A percentile compares a stretch with the other conserved stretches of the same genome.
Evolutionary conservation across 2,113 vertebrate genomes (phyloP).

Genomic region (Nothocercus julius): DNA sequence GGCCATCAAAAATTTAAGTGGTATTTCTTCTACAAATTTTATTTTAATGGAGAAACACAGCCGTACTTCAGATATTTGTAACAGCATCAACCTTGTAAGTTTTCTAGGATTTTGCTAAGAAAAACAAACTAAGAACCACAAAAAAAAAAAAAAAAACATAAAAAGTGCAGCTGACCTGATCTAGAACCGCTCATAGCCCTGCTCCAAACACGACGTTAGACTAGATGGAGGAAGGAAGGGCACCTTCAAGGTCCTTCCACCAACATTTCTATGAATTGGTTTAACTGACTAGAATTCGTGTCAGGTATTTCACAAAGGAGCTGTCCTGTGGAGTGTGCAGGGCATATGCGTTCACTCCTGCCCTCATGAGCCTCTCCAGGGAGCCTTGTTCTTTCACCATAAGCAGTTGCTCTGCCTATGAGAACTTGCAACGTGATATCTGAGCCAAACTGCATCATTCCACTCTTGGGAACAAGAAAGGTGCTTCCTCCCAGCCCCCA

Average conservation of each 20-base stretch:
- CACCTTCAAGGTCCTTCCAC: background rate
- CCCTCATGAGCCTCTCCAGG: background rate
- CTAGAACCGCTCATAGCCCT: background rate
- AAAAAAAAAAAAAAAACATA: background rate
- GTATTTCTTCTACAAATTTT: background rate
- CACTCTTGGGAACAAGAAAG: background rate
- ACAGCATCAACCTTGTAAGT: background rate
- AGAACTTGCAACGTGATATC: background rate
- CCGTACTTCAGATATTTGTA: background rate
- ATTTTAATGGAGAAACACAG: background rate
- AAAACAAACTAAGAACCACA: background rate
- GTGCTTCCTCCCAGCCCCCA: background rate
- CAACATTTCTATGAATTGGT: accelerated
- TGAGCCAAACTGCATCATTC: background rate
- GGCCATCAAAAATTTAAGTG: background rate
- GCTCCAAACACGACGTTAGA: background rate
- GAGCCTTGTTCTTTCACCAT: background rate
- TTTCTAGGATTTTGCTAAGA: background rate
- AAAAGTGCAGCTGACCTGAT: background rate
- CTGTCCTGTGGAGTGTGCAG: background rate
- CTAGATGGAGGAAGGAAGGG: background rate
- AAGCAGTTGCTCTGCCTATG: background rate
- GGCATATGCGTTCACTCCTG: background rate
- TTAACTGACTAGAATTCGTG: background rate
- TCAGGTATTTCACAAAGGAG: background rate